phyloP scores from a whole-genome alignment of 37 sponge, comb jelly and placozoan species.

The Tethya wilhelma region DNA sequence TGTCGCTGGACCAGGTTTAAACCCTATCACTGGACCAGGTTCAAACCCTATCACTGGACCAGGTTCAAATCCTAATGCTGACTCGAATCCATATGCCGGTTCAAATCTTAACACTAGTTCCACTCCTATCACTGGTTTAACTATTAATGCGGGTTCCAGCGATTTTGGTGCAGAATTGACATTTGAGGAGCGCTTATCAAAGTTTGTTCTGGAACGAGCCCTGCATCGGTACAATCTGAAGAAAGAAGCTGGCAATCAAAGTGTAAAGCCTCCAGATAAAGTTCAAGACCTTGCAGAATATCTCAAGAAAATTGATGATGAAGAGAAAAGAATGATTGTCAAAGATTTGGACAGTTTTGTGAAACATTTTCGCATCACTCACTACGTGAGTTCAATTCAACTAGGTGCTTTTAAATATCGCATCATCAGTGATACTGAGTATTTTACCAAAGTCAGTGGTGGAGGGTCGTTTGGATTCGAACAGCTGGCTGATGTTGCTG shows the following conservation, averaged over 20 bases:
- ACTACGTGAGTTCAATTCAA: conserved; percentile 51
- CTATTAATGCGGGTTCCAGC: too few species aligned
- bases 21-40: too few species aligned
- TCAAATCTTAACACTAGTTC: too few species aligned
- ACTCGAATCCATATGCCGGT: too few species aligned
- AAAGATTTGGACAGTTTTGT: conserved; percentile 13
- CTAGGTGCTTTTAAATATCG: conserved; percentile 51
- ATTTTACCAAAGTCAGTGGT: too few species aligned
- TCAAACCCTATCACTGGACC: too few species aligned
- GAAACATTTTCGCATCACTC: conserved; percentile 37
- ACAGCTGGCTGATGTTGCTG: background rate
- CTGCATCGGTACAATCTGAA: background rate
- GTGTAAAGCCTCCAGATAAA: background rate
- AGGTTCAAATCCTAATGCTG: too few species aligned
- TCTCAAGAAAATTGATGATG: too few species aligned
- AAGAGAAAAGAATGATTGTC: background rate
- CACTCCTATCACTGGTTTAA: too few species aligned
- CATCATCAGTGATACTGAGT: conserved; percentile 47
- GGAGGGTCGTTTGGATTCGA: background rate
- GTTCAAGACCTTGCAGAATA: background rate
- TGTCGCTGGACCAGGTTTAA: too few species aligned
- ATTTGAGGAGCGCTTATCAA: too few species aligned
- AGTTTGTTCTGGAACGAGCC: background rate
- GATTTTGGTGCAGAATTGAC: background rate
- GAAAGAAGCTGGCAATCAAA: background rate